A percentile compares a stretch with the other conserved stretches of the same genome.
Conservation (phyloP, 2,797 vertebrate genomes). For the Cheirogaleus major region DNA sequence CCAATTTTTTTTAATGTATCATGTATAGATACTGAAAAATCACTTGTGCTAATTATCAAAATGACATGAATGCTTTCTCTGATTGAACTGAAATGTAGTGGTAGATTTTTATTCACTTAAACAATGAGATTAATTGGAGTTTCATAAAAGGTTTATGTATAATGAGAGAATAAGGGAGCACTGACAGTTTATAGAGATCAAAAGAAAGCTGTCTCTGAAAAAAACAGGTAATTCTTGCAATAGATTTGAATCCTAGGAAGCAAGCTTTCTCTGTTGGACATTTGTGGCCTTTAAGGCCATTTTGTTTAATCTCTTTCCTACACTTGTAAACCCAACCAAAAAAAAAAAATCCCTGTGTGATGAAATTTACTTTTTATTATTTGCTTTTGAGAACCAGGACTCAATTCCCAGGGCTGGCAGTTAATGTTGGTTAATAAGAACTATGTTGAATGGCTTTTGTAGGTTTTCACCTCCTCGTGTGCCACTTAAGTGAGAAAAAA, state of each 20-base stretch:
- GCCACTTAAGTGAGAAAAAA: constrained; percentile 47
- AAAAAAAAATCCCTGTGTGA: constrained; percentile 65
- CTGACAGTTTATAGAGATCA: neutral
- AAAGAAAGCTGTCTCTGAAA: constrained; percentile 55
- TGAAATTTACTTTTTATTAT: constrained; percentile 77
- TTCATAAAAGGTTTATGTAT: neutral
- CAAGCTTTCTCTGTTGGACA: neutral
- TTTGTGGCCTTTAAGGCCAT: constrained; percentile 57
- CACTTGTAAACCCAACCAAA: constrained; percentile 55
- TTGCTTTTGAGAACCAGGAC: constrained; percentile 65
- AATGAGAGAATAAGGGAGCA: neutral
- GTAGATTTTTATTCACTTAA: constrained; percentile 54
- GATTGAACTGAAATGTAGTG: constrained; percentile 41
- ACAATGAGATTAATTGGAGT: constrained; percentile 67
- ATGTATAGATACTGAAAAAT: constrained; percentile 50
- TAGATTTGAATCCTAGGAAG: constrained; percentile 33
- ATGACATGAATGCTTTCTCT: constrained; percentile 37
- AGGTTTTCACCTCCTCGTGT: constrained; percentile 35
- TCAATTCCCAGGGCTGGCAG: constrained; percentile 51
- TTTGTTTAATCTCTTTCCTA: constrained; percentile 69
- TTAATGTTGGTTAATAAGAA: constrained; percentile 76
- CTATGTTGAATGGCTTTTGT: constrained; percentile 38
- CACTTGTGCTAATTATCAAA: constrained; percentile 30
- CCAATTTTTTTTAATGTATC: constrained; percentile 71
- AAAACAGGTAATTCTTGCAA: neutral